phyloP scores from a whole-genome alignment of 2,113 vertebrate genomes.

The Platysternon megacephalum region DNA sequence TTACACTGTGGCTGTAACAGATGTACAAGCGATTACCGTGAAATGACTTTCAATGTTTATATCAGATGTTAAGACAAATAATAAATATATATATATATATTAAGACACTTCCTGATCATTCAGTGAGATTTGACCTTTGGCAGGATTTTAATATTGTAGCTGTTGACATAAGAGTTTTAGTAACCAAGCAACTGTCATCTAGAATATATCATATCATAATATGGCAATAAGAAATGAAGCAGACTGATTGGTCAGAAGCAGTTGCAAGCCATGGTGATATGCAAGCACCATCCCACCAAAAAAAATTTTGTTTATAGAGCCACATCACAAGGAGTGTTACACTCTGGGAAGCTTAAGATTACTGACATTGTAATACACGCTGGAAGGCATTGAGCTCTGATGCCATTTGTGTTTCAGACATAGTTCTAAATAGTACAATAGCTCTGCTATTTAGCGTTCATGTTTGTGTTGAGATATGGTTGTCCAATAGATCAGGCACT shows the following conservation, averaged over 20 bases:
- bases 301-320: conserved; percentile 8
- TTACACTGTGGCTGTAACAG: not conserved
- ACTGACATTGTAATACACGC: not conserved
- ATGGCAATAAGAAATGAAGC: conserved; percentile 39
- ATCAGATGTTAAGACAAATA: conserved; percentile 5
- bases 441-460: not conserved
- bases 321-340: not conserved
- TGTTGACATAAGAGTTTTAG: conserved; percentile 46
- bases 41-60: conserved; percentile 18
- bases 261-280: conserved; percentile 9
- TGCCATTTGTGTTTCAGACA: not conserved
- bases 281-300: not conserved
- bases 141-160: conserved; percentile 45
- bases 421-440: rapidly evolving
- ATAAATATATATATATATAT: not conserved
- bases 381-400: not conserved
- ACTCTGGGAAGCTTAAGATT: not conserved
- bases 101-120: conserved; percentile 17
- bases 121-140: conserved; percentile 50
- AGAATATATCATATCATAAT: conserved; percentile 57
- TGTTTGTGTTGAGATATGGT: not conserved
- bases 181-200: conserved; percentile 67
- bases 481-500: not conserved
- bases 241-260: not conserved
- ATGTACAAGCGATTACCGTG: not conserved